Evolutionary conservation across 2,113 vertebrate genomes (phyloP), one percentile per base, ranked within the genome.

Genomic region (Phaethornis superciliosus): DNA sequence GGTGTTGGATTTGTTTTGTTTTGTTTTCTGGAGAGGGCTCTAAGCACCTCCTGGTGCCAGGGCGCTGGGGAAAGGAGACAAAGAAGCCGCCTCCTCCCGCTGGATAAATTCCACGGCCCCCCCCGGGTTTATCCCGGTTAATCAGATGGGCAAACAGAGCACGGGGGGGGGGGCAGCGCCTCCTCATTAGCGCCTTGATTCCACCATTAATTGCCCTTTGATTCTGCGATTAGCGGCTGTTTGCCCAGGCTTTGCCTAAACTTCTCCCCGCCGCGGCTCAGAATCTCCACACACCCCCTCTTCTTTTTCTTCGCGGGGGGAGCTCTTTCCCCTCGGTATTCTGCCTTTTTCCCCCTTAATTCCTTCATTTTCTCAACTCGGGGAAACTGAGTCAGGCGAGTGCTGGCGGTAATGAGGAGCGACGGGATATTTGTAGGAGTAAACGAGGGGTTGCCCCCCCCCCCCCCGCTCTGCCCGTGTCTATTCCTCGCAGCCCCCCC

Each of bases 151-250:
- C 97, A 98, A 98, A 98, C 97, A 98, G 93, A 98, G 93, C 35
- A 32, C 76, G 90, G 6, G 27, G 24, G 27, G 24, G 13, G 74
- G 97, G 96, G 96, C 96, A 94, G 93, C 85, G 94, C 96, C 90
- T 96, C 97, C 96, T 97, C 74, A 96, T 97, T 97, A 97, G 89
- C 89, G 81, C 96, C 97, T 97, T 98, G 97, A 97, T 98, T 97
- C 78, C 16, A 30, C 90, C 56, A 96, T 97, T 98, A 98, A 98
- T 98, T 97, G 97, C 93, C 87, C 97, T 96, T 97, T 98, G 97
- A 97, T 97, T 95, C 89, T n/a, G 94, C 94, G 97, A 98, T 98
- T 97, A 98, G 97, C 49, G 35, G 15, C 30, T 98, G 96, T 98
- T 98, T 98, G 96, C 83, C 52, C 85, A 97, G 95, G 95, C 94